Conservation (phyloP, 2,113 vertebrate genomes). For the Orycteropus afer region DNA sequence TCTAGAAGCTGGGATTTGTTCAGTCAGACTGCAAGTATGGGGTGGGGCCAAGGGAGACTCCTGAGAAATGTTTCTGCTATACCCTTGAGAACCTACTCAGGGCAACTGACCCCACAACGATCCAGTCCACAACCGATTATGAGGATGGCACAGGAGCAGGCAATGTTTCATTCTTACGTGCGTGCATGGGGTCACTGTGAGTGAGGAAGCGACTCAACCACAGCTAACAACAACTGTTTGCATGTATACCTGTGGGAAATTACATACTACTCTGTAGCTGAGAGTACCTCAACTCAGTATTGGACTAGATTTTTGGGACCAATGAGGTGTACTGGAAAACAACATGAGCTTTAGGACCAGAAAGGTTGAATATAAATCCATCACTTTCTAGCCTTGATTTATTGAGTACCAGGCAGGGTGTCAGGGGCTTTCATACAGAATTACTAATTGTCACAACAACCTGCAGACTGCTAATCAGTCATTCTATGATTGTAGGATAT, state of each 20-base stretch:
- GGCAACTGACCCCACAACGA: background rate
- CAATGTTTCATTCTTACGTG: background rate
- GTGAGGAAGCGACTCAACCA: background rate
- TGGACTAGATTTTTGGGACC: background rate
- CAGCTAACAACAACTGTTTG: background rate
- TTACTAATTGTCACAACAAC: background rate
- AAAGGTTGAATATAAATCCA: background rate
- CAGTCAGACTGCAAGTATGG: background rate
- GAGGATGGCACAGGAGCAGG: too few species aligned
- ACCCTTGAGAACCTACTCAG: background rate
- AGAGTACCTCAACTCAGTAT: background rate
- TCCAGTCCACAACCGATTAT: background rate
- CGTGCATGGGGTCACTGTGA: too few species aligned
- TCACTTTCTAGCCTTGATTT: background rate
- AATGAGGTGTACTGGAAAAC: background rate
- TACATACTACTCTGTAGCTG: background rate
- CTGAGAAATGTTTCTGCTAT: background rate
- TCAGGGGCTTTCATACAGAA: background rate
- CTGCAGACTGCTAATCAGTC: too few species aligned
- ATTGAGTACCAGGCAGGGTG: background rate
- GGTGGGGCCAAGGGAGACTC: background rate
- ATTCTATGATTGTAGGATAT: accelerated
- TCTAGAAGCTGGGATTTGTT: background rate
- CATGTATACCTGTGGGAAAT: background rate
- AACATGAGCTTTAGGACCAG: background rate